phyloP scores from a whole-genome alignment of 2,888 invertebrate species.

The Schizotus pectinicornis region DNA sequence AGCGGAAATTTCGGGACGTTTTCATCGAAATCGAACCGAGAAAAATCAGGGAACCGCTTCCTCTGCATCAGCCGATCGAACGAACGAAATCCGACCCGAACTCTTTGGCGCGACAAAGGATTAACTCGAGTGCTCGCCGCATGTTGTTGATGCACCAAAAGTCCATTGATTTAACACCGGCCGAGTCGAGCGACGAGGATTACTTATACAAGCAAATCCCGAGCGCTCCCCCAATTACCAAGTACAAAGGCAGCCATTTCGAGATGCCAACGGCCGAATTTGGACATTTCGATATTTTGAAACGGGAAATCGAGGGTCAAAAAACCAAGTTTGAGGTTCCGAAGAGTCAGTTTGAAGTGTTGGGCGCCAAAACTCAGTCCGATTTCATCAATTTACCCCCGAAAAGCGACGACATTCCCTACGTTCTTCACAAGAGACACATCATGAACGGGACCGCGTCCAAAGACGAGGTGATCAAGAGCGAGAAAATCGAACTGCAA shows the following conservation, averaged over 20 bases:
- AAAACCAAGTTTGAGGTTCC: constrained; percentile 75
- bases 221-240: constrained; percentile 75
- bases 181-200: constrained; percentile 85
- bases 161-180: constrained; percentile 83
- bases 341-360: constrained; percentile 74
- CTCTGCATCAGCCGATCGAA: constrained; percentile 75
- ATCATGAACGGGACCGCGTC: constrained; percentile 85
- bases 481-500: constrained; percentile 28
- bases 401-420: constrained; percentile 79
- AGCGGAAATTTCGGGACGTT: constrained; percentile 55
- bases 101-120: constrained; percentile 73
- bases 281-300: constrained; percentile 71
- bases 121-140: constrained; percentile 76
- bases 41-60: constrained; percentile 52
- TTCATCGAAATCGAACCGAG: constrained; percentile 74
- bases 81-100: constrained; percentile 88
- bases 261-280: constrained; percentile 59
- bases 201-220: constrained; percentile 76
- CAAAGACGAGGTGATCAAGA: constrained; percentile 44
- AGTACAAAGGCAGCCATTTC: constrained; percentile 60
- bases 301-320: constrained; percentile 59
- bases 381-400: constrained; percentile 58
- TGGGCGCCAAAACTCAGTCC: constrained; percentile 58
- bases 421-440: constrained; percentile 83
- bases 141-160: constrained; percentile 85